A percentile compares a stretch with the other conserved stretches of the same genome.
Evolutionary conservation across 2,797 vertebrate species (phyloP).

Genomic region (Esox masquinongy): DNA sequence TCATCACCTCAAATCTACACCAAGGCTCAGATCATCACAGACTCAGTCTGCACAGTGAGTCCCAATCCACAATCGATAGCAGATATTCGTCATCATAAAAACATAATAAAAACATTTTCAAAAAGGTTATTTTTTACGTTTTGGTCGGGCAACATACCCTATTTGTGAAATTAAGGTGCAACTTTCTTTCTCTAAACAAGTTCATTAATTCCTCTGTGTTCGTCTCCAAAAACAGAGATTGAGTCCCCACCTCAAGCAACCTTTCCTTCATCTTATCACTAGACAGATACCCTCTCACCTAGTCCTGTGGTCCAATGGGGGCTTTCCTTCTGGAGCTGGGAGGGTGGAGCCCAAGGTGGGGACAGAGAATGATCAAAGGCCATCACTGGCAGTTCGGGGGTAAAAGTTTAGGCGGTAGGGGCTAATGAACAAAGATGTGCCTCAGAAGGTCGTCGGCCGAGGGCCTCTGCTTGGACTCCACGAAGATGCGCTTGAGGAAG

Average conservation of each 20-base stretch:
- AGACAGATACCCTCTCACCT: constrained; percentile 15
- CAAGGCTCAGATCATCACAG: constrained; percentile 51
- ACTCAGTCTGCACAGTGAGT: constrained; percentile 14
- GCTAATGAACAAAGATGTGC: constrained; percentile 95
- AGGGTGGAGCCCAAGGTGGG: constrained; percentile 33
- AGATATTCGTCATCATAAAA: constrained; percentile 21
- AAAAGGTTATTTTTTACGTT: constrained; percentile 45
- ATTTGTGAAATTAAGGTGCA: constrained; percentile 85
- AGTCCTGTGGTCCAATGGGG: constrained; percentile 45
- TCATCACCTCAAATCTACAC: constrained; percentile 27
- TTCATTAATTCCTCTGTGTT: constrained; percentile 43
- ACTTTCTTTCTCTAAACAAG: constrained; percentile 69
- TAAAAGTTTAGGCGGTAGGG: constrained; percentile 57
- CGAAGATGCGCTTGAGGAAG: constrained; percentile 95
- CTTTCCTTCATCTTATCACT: constrained; percentile 13
- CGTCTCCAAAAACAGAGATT: constrained; percentile 58
- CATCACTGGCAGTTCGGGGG: constrained; percentile 28
- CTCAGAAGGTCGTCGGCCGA: constrained; percentile 93
- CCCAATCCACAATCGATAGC: constrained; percentile 18
- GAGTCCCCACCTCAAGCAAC: constrained; percentile 23
- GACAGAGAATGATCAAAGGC: constrained; percentile 36
- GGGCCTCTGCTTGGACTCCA: constrained; percentile 93
- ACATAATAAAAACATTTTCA: constrained; percentile 24
- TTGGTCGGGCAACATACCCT: constrained; percentile 79
- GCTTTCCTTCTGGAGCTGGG: constrained; percentile 34